Conservation (phyloP, 1,140 invertebrate genomes). For the Saxidomus purpurata region DNA sequence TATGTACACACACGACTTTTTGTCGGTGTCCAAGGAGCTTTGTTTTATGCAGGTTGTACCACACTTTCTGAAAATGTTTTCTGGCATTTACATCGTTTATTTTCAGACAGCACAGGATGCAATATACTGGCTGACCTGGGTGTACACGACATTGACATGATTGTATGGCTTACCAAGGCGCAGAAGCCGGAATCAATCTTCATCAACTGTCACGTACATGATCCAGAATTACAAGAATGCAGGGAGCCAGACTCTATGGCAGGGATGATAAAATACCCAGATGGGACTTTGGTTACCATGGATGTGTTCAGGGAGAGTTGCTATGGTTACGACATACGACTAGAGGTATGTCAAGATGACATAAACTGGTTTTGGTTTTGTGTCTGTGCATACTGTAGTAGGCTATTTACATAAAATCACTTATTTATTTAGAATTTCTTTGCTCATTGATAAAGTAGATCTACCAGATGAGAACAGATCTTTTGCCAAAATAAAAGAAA, state of each 20-base stretch:
- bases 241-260: conserved; percentile 70
- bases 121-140: conserved; percentile 74
- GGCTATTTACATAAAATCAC: too few species aligned
- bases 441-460: too few species aligned
- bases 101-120: conserved; percentile 73
- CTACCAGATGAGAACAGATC: too few species aligned
- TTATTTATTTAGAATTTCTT: too few species aligned
- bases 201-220: conserved; percentile 74
- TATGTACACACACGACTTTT: too few species aligned
- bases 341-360: conserved; percentile 73
- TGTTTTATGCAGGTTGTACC: too few species aligned
- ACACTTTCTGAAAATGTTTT: too few species aligned
- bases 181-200: conserved; percentile 73
- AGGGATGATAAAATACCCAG: conserved; percentile 73
- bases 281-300: conserved; percentile 71
- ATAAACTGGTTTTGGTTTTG: too few species aligned
- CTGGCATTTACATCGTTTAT: too few species aligned
- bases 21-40: too few species aligned
- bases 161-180: conserved; percentile 74
- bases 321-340: conserved; percentile 78
- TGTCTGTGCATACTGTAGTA: too few species aligned
- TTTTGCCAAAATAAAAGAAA: too few species aligned
- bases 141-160: conserved; percentile 76
- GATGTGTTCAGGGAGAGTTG: conserved; percentile 70
- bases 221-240: conserved; percentile 65